These are phyloP conservation scores for Rhynchopsitta pachyrhyncha DNA, from an alignment of 2,113 vertebrate species.

Conservation along the genomic window DNA sequence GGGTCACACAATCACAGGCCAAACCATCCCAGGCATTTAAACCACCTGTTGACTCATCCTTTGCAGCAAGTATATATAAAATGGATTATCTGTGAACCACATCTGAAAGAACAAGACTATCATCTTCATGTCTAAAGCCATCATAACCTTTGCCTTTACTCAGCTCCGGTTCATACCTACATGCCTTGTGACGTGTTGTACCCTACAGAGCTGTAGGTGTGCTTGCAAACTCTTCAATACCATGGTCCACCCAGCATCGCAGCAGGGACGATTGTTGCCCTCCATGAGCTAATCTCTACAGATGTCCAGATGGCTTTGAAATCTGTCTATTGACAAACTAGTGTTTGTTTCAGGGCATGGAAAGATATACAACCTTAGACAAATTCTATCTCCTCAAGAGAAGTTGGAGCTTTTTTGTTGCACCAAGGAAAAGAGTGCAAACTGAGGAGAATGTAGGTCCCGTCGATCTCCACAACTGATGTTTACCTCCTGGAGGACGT, in stretches of 20 bases:
- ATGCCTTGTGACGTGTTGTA: neutral
- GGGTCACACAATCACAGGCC: neutral
- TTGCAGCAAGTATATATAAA: neutral
- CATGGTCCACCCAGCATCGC: neutral
- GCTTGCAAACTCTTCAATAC: neutral
- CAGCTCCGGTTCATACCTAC: fast-evolving
- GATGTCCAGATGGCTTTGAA: neutral
- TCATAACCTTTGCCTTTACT: neutral
- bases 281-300: neutral
- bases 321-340: neutral
- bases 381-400: neutral
- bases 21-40: neutral
- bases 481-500: neutral
- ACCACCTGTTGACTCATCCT: neutral
- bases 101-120: neutral
- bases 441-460: neutral
- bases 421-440: neutral
- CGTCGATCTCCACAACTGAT: neutral
- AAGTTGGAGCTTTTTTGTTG: neutral
- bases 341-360: neutral
- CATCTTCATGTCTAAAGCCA: neutral
- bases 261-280: neutral
- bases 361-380: neutral
- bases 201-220: neutral
- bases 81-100: neutral